Evolutionary conservation across 2,888 invertebrate species (phyloP).

Genomic region (Hydroisotoma schaefferi): DNA sequence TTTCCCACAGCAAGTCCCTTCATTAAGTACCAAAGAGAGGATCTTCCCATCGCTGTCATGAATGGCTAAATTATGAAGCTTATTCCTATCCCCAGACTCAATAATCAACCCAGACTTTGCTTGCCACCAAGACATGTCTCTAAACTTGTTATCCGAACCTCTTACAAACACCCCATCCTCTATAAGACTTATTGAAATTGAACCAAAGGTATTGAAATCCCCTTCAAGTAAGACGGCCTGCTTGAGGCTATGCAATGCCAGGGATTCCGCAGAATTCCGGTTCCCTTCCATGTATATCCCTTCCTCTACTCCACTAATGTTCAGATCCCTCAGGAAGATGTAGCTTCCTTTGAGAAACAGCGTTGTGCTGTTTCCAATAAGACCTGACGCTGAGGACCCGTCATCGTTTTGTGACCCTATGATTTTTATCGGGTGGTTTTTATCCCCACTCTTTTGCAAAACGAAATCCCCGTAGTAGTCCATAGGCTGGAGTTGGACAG

Average conservation of each 20-base stretch:
- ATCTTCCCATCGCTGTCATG: conserved; percentile 22
- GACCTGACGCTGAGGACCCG: conserved; percentile 16
- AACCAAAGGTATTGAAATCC: conserved; percentile 21
- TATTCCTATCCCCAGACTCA: conserved; percentile 28
- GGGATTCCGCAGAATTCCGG: conserved; percentile 23
- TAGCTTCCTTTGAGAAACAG: conserved; percentile 21
- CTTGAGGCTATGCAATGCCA: conserved; percentile 21
- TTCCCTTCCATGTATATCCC: conserved; percentile 26
- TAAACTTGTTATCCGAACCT: conserved; percentile 25
- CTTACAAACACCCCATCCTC: conserved; percentile 26
- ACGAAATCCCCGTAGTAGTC: conserved; percentile 32
- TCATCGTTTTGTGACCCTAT: conserved; percentile 26
- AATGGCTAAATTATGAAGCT: conserved; percentile 28
- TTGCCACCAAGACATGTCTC: conserved; percentile 23
- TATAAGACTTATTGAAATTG: conserved; percentile 28
- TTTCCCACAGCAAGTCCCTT: conserved; percentile 30
- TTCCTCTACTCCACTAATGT: conserved; percentile 28
- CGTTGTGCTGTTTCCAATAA: conserved; percentile 31
- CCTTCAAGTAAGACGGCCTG: conserved; percentile 31
- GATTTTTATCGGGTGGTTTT: conserved; percentile 14
- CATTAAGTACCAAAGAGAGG: conserved; percentile 14
- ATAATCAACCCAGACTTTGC: conserved; percentile 26
- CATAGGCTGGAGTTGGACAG: conserved; percentile 19
- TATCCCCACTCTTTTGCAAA: conserved; percentile 23
- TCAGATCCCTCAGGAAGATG: conserved; percentile 24